Evolutionary conservation across 2,797 vertebrate species (phyloP), one percentile per base, ranked within the genome.

Genomic region (Poecilia gillii): DNA sequence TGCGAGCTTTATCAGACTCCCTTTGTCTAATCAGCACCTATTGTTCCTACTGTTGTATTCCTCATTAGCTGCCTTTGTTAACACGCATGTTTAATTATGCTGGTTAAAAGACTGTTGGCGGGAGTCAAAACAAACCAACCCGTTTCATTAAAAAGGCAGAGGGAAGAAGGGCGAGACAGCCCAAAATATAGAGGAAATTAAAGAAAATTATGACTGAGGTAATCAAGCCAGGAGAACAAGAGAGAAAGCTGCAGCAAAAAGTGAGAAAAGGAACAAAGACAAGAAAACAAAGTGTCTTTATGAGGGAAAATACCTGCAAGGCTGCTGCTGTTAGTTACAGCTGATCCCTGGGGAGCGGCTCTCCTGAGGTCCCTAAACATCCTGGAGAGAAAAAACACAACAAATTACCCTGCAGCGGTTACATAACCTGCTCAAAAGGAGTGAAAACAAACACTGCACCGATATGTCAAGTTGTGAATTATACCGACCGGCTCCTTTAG

Each of bases 61-160:
- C 97, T 97, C 97, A 97, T 98, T 97, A 98, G 97, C 95, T 94
- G 96, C 95, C 86, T 96, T 97, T 97, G 97, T 97, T 97, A 98
- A 97, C 96, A 96, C 92, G 96, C 95, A 55, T 75, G 66, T 97
- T 97, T 98, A 98, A 98, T 98, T 97, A 98, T 94, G 95, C 96
- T 95, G 95, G 96, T 97, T 97, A 96, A 88, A 94, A 96, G 96
- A 92, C 95, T 94, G 96, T 96, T 95, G 96, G 96, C 95, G 88
- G 96, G 93, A 95, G 96, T 95, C 81, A 90, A 92, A 93, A 93
- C 86, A 87, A 93, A 93, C 77, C 85, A 77, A 41, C 83, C 75
- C 79, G 1, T 89, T 88, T 81, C 85, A 77, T 89, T 88, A 87
- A 88, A 59, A 75, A 79, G 49, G 64, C 78, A 74, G 62, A 39